Evolutionary conservation across 1,140 invertebrate species (phyloP).

Genomic region (Hyposmocoma kahamanoa): DNA sequence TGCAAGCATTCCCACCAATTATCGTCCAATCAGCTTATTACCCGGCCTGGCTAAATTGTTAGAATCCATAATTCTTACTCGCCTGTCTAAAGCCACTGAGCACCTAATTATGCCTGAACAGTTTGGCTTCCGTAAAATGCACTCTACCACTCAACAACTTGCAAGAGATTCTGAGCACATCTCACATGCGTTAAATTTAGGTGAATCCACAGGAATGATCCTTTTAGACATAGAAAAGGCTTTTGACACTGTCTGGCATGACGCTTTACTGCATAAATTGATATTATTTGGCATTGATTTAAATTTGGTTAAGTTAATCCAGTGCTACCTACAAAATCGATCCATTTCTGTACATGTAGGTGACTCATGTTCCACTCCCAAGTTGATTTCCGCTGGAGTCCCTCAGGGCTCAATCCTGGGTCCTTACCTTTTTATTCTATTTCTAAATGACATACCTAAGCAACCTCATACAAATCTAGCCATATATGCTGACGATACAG

Average conservation of each 20-base stretch:
- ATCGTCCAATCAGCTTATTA: conserved; percentile 45
- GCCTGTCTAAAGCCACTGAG: neutral
- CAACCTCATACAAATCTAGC: neutral
- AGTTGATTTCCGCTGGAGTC: no score
- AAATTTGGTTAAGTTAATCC: neutral
- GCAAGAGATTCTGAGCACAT: neutral
- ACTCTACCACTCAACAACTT: conserved; percentile 4
- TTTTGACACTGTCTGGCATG: neutral
- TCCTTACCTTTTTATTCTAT: no score
- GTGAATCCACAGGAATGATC: neutral
- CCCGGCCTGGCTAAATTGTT: conserved; percentile 31
- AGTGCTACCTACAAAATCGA: neutral
- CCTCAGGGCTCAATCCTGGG: no score
- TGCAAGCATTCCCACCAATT: conserved; percentile 16
- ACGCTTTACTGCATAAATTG: neutral
- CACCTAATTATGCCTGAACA: neutral
- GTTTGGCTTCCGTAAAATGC: neutral
- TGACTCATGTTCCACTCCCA: neutral
- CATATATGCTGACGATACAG: neutral
- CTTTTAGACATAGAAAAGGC: neutral
- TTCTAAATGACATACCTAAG: no score
- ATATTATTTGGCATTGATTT: neutral
- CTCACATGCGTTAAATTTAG: neutral
- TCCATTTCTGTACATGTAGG: neutral
- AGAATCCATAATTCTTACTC: conserved; percentile 20